Base-by-base conservation (phyloP, 2,113 vertebrate genomes). In the Amblyornis subalaris region DNA sequence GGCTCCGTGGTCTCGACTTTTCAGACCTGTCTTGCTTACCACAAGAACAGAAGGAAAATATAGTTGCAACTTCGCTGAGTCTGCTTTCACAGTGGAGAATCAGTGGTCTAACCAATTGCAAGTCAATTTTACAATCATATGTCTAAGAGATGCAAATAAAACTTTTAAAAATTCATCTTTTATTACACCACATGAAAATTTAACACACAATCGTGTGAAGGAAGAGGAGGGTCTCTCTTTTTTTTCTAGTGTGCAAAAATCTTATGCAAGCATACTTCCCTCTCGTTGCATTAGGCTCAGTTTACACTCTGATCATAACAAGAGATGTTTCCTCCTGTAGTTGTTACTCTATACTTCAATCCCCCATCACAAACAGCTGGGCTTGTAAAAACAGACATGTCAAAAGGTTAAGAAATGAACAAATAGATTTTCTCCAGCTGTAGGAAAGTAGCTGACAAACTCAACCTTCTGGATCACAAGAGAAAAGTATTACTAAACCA, bases 311-410 rank as follows among this genome's bases (percentile, higher is more conserved):
- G 48, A 77, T 85, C 74, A 94, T 60, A 95, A 89, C 72, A 94
- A 88, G 83, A 82, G 78, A 88, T 89, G 81, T 85, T 96, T 94
- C 77, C 74, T 90, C 91, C 93, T 91, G 67, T 40, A 77, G 35
- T n/a, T 89, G 89, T 95, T 93, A 88, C 77, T 76, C 45, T 93
- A 28, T 87, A 94, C 64, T 82, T 92, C 90, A 50, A 18, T 86
- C 62, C 55, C 38, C 73, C 79, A 73, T 24, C 69, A 61, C 74
- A 44, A 81, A 85, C 72, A 90, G 75, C 8, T 5, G 0, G 36
- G 73, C 94, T 96, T 97, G 93, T 78, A 78, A 91, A 96, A 97
- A 97, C 94, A 97, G 78, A 91, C 51, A 65, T 86, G 95, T 93
- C 97, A 94, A 79, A 89, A 88, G 82, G 93, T 86, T 93, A 96